Percentiles rank a stretch among this genome's conserved stretches.
Evolutionary conservation across 1,140 invertebrate species (phyloP).

Genomic region (Drosophila pachea): DNA sequence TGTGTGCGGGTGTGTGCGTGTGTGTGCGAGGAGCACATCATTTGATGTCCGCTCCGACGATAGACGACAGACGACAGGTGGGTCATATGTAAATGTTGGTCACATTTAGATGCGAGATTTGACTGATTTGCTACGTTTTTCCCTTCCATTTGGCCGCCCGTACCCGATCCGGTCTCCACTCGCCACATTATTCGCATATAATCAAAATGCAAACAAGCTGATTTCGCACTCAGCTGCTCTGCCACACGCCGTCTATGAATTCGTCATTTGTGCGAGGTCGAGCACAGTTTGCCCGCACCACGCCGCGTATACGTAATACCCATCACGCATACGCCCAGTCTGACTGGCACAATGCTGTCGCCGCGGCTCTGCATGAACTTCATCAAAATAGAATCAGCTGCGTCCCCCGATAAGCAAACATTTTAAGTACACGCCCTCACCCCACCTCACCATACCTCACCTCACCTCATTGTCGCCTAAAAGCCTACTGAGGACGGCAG

Average conservation of each 20-base stretch:
- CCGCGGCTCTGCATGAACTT: slow-evolving; percentile 38
- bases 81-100: slow-evolving; percentile 22
- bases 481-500: slow-evolving; percentile 59
- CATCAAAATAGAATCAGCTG: slow-evolving; percentile 73
- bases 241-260: slow-evolving; percentile 62
- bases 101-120: slow-evolving; percentile 17
- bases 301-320: slow-evolving; percentile 1
- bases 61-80: slow-evolving; percentile 10
- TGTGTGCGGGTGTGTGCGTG: background rate
- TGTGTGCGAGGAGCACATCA: slow-evolving; percentile 37
- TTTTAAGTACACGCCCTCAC: slow-evolving; percentile 33
- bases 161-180: background rate
- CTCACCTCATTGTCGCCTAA: slow-evolving; percentile 43
- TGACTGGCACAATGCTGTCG: slow-evolving; percentile 30
- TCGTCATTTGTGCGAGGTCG: slow-evolving; percentile 64
- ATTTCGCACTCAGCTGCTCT: slow-evolving; percentile 29
- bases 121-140: slow-evolving; percentile 1
- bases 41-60: slow-evolving; percentile 27
- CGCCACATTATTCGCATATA: slow-evolving; percentile 40
- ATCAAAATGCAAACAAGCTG: slow-evolving; percentile 73
- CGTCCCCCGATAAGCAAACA: slow-evolving; percentile 60
- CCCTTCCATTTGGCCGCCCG: background rate
- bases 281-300: too few species aligned
- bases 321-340: slow-evolving; percentile 58
- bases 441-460: background rate